Conservation (phyloP, 2,888 invertebrate species). For the Thyatira batis region DNA sequence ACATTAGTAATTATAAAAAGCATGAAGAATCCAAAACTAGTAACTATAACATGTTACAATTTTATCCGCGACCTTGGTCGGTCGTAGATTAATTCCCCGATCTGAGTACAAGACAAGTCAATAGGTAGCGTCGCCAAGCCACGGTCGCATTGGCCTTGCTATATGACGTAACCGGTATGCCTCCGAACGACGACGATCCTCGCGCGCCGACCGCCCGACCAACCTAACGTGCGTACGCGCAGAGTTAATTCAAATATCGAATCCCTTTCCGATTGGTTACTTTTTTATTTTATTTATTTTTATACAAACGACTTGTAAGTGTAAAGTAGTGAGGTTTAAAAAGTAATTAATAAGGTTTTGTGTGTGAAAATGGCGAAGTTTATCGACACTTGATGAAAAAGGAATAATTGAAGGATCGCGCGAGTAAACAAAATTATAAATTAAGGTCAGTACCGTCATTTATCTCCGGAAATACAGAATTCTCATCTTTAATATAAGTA, state of each 20-base stretch:
- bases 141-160: slow-evolving; percentile 48
- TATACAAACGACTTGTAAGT: background rate
- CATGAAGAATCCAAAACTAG: slow-evolving; percentile 27
- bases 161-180: slow-evolving; percentile 65
- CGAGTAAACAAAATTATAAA: background rate
- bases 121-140: slow-evolving; percentile 50
- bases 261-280: slow-evolving; percentile 8
- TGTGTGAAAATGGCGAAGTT: background rate
- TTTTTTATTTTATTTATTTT: background rate
- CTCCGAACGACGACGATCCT: slow-evolving; percentile 47
- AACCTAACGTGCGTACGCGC: slow-evolving; percentile 59
- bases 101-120: slow-evolving; percentile 48
- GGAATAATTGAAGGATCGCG: background rate
- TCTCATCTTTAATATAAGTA: too few species aligned
- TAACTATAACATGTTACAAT: slow-evolving; percentile 36
- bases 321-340: background rate
- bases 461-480: too few species aligned
- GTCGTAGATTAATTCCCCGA: slow-evolving; percentile 56
- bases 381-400: background rate
- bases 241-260: slow-evolving; percentile 37
- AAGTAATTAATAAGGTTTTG: background rate
- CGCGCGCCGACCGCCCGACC: slow-evolving; percentile 49
- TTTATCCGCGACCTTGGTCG: slow-evolving; percentile 51
- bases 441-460: background rate
- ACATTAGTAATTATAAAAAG: background rate